phyloP scores from a whole-genome alignment of 2,888 invertebrate species.

The Zhuqinia jingwanae region DNA sequence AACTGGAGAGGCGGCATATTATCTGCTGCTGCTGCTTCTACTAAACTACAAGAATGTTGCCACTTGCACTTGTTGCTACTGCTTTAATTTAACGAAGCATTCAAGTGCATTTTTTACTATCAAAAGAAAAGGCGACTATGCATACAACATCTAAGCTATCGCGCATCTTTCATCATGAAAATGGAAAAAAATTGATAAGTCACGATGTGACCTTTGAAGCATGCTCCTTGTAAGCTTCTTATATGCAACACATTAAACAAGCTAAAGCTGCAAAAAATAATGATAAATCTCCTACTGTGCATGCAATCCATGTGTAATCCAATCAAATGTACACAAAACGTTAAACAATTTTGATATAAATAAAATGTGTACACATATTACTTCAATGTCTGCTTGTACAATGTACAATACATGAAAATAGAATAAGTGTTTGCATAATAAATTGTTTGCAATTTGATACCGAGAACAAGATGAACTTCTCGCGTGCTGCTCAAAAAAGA shows the following conservation, averaged over 20 bases:
- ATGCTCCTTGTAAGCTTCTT: background rate
- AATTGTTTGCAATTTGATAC: no score
- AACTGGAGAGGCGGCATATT: constrained; percentile 41
- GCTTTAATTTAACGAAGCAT: background rate
- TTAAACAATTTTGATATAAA: no score
- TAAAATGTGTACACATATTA: no score
- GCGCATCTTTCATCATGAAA: constrained; percentile 41
- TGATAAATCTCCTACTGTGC: no score
- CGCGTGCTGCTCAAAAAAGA: no score
- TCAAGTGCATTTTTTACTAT: background rate
- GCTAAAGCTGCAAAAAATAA: background rate
- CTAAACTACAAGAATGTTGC: background rate
- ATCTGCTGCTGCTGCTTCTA: background rate
- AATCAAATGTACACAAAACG: no score
- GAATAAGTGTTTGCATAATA: no score
- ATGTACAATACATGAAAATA: no score
- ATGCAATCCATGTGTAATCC: no score
- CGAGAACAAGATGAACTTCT: no score
- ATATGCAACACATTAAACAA: background rate
- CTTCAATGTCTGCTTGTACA: no score
- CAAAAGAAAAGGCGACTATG: constrained; percentile 12
- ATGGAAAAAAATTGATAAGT: constrained; percentile 53
- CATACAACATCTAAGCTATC: no score
- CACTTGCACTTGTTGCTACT: background rate
- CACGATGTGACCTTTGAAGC: constrained; percentile 61